Percentiles rank a stretch among this genome's conserved stretches.
These are phyloP conservation scores for Chionomys nivalis DNA, from an alignment of 2,113 vertebrate genomes.

Conservation along the genomic window DNA sequence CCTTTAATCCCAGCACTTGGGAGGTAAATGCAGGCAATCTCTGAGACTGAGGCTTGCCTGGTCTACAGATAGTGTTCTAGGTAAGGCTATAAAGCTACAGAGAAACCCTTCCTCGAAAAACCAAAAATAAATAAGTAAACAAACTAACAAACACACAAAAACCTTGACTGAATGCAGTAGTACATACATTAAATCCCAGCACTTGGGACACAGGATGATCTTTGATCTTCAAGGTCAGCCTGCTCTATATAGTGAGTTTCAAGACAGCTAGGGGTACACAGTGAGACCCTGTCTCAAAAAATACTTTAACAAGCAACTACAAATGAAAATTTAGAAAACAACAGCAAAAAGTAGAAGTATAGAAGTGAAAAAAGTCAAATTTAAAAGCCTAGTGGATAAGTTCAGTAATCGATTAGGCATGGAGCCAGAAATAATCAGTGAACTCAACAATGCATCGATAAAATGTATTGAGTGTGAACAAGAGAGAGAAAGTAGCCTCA, in stretches of 20 bases:
- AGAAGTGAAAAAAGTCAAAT: slow-evolving; percentile 29
- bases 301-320: background rate
- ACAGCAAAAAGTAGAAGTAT: background rate
- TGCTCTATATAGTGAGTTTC: background rate
- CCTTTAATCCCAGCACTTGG: background rate
- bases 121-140: too few relatives aligned
- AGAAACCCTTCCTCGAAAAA: background rate
- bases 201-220: background rate
- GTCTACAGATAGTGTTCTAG: background rate
- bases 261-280: background rate
- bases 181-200: background rate
- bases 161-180: background rate
- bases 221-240: slow-evolving; percentile 1
- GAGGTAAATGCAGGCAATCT: background rate
- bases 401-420: slow-evolving; percentile 19
- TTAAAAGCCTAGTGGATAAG: slow-evolving; percentile 23
- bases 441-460: background rate
- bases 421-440: slow-evolving; percentile 25
- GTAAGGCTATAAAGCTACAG: background rate
- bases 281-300: background rate
- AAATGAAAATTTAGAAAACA: slow-evolving; percentile 45
- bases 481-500: background rate
- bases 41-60: background rate
- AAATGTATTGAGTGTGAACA: background rate
- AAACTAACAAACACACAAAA: too few relatives aligned